Evolutionary conservation across 2,888 invertebrate species (phyloP).

Genomic region (Drosophila anceps): DNA sequence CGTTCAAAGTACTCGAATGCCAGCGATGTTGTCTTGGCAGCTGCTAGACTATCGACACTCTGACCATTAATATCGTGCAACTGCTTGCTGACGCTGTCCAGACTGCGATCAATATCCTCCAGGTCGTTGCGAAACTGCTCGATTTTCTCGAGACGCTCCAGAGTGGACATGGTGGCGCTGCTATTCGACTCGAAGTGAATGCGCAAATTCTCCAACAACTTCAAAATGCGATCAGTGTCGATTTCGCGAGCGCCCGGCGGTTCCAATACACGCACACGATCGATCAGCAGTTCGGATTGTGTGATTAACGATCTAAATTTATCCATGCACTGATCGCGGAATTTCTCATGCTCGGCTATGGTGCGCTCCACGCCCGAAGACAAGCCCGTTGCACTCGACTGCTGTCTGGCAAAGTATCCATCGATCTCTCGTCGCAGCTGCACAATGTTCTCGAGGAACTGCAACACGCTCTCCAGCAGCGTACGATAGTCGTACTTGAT

Average conservation of each 20-base stretch:
- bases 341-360: conserved; percentile 88
- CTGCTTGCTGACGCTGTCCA: conserved; percentile 89
- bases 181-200: conserved; percentile 89
- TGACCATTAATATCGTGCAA: conserved; percentile 88
- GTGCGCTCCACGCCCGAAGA: conserved; percentile 86
- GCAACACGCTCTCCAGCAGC: conserved; percentile 89
- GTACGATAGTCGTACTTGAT: conserved; percentile 90
- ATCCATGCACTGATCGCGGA: conserved; percentile 88
- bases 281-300: conserved; percentile 89
- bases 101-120: conserved; percentile 89
- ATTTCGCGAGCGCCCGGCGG: conserved; percentile 88
- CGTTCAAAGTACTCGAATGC: conserved; percentile 92
- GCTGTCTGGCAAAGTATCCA: conserved; percentile 86
- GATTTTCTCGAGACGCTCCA: conserved; percentile 90
- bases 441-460: conserved; percentile 89
- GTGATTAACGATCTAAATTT: conserved; percentile 88
- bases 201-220: conserved; percentile 87
- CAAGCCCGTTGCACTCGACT: conserved; percentile 10
- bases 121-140: conserved; percentile 90
- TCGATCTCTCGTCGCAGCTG: conserved; percentile 88
- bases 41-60: conserved; percentile 90
- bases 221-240: conserved; percentile 89
- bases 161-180: conserved; percentile 87
- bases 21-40: conserved; percentile 89
- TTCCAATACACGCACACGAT: conserved; percentile 90